phyloP scores from a whole-genome alignment of 2,888 invertebrate species.

The Papilio elwesi region DNA sequence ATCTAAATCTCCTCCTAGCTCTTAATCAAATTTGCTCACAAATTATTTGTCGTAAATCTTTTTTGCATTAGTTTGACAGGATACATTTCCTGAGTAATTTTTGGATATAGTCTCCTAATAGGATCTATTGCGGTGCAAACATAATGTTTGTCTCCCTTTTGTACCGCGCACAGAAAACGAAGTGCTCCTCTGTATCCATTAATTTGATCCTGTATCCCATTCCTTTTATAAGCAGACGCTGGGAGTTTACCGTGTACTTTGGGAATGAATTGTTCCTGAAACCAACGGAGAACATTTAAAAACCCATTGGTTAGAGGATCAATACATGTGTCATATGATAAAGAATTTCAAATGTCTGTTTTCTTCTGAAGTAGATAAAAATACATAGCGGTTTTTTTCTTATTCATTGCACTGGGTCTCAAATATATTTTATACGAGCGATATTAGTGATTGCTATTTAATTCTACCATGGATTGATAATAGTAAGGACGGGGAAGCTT shows the following conservation, averaged over 20 bases:
- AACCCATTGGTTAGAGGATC: slow-evolving; percentile 52
- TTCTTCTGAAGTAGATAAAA: too few relatives aligned
- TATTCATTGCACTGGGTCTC: too few relatives aligned
- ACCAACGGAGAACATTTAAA: slow-evolving; percentile 57
- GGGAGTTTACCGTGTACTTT: slow-evolving; percentile 73
- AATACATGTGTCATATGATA: slow-evolving; percentile 24
- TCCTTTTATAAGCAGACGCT: slow-evolving; percentile 67
- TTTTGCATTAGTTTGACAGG: slow-evolving; percentile 66
- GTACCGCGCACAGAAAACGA: slow-evolving; percentile 64
- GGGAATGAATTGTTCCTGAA: slow-evolving; percentile 81
- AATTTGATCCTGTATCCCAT: slow-evolving; percentile 77
- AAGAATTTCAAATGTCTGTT: background rate
- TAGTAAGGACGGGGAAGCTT: too few relatives aligned
- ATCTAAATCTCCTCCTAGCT: background rate
- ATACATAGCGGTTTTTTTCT: too few relatives aligned
- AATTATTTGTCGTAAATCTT: slow-evolving; percentile 38
- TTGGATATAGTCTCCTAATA: slow-evolving; percentile 59
- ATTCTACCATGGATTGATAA: background rate
- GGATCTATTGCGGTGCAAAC: slow-evolving; percentile 68
- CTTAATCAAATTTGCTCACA: slow-evolving; percentile 2
- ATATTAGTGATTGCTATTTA: background rate
- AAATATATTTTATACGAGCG: background rate
- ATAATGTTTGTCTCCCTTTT: slow-evolving; percentile 48
- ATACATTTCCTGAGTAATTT: slow-evolving; percentile 65
- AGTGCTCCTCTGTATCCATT: slow-evolving; percentile 75